Conservation (phyloP, 2,113 vertebrate species). For the Dasyurus viverrinus region DNA sequence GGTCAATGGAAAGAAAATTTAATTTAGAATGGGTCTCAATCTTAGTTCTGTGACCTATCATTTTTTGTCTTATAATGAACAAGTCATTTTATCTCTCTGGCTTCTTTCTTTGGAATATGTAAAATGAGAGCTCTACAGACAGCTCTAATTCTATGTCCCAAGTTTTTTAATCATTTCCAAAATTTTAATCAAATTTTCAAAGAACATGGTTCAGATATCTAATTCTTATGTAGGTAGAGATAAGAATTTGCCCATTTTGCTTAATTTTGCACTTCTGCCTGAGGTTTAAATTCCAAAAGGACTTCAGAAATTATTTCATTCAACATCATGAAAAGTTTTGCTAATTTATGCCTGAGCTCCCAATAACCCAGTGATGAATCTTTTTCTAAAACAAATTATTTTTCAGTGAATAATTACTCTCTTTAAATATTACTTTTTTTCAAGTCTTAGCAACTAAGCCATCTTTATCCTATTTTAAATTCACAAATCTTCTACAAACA, state of each 20-base stretch:
- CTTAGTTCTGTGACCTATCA: background rate
- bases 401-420: background rate
- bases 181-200: background rate
- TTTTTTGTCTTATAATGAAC: background rate
- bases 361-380: background rate
- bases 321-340: background rate
- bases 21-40: background rate
- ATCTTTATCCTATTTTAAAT: slow-evolving; percentile 41
- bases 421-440: background rate
- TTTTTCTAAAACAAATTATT: background rate
- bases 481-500: slow-evolving; percentile 20
- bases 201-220: background rate
- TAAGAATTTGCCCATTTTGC: background rate
- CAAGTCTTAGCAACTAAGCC: background rate
- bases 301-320: background rate
- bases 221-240: background rate
- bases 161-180: background rate
- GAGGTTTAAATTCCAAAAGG: background rate
- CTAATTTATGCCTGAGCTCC: background rate
- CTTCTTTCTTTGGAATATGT: background rate
- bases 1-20: background rate
- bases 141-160: background rate
- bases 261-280: background rate
- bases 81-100: background rate
- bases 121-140: background rate